Conservation (phyloP, 2,113 vertebrate genomes). For the Natator depressus region DNA sequence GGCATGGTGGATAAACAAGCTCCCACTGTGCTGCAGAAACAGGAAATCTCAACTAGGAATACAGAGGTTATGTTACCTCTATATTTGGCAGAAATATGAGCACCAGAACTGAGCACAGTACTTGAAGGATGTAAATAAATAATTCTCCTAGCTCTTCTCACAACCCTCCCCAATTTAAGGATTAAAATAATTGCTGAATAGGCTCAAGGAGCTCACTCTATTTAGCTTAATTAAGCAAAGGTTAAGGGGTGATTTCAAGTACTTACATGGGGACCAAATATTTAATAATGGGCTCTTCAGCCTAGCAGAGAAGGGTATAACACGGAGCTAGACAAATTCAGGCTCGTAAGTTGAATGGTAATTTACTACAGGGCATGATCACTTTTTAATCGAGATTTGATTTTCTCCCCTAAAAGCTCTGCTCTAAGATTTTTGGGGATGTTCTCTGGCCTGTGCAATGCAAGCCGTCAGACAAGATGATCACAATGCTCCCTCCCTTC, state of each 20-base stretch:
- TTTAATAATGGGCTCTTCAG: background rate
- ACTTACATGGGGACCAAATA: background rate
- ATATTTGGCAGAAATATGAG: too few species aligned
- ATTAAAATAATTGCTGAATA: too few species aligned
- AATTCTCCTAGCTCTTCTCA: too few species aligned
- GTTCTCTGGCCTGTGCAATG: background rate
- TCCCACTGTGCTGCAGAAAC: background rate
- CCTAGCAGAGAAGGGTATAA: background rate
- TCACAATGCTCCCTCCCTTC: too few species aligned
- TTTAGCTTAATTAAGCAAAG: too few species aligned
- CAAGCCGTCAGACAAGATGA: background rate
- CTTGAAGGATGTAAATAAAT: background rate
- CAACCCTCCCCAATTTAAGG: too few species aligned
- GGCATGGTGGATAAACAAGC: too few species aligned
- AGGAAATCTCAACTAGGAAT: background rate
- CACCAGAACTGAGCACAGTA: too few species aligned
- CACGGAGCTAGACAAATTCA: background rate
- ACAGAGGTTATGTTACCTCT: background rate
- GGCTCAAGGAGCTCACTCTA: too few species aligned
- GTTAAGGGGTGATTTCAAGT: background rate
- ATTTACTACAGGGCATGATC: too few species aligned
- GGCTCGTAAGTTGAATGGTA: too few species aligned
- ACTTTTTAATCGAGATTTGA: background rate
- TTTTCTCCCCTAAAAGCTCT: background rate
- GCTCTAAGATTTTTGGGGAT: too few species aligned